Evolutionary conservation across 2,888 invertebrate genomes (phyloP).

Genomic region (Melanargia galathea): DNA sequence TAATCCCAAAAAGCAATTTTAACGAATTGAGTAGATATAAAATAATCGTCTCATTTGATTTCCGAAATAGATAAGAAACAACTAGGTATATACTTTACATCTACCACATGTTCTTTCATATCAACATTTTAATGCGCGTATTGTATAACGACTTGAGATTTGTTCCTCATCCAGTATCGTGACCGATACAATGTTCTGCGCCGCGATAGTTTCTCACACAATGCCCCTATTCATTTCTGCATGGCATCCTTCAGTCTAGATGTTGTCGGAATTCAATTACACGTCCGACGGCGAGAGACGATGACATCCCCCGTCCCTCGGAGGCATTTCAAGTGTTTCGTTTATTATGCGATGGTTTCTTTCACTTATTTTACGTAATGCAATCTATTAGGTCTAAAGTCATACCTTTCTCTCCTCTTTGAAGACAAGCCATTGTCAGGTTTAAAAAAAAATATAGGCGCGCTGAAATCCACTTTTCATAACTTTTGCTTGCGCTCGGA

Average conservation of each 20-base stretch:
- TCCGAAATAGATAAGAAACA: neutral
- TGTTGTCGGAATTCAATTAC: conserved; percentile 49
- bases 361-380: neutral
- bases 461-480: too few species aligned
- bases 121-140: conserved; percentile 1
- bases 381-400: neutral
- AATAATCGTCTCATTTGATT: too few species aligned
- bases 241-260: conserved; percentile 33
- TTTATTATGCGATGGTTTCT: neutral
- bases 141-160: conserved; percentile 21
- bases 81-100: neutral
- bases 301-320: conserved; percentile 34
- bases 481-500: too few species aligned
- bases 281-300: conserved; percentile 40
- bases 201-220: conserved; percentile 32
- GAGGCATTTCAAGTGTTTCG: conserved; percentile 29
- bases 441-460: neutral
- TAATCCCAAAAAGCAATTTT: too few species aligned
- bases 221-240: conserved; percentile 39
- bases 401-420: neutral
- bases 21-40: too few species aligned
- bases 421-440: too few species aligned
- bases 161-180: conserved; percentile 18
- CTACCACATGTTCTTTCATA: neutral
- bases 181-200: conserved; percentile 26